phyloP scores from a whole-genome alignment of 1,140 invertebrate genomes.

The Ips nitidus region DNA sequence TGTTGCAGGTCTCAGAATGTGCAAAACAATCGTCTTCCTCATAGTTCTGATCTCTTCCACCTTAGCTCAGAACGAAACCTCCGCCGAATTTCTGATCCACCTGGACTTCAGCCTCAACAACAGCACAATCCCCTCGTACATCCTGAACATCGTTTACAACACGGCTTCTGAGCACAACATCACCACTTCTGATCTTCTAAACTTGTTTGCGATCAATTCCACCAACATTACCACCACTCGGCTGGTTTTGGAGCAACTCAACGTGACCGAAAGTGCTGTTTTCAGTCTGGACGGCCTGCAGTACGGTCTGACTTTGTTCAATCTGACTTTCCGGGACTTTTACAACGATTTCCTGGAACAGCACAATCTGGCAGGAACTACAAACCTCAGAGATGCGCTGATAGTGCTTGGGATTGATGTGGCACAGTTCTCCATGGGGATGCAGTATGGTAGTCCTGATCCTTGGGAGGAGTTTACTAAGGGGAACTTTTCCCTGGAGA shows the following conservation, averaged over 20 bases:
- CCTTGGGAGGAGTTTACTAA: slow-evolving; percentile 17
- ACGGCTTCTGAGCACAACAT: not conserved
- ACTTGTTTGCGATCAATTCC: slow-evolving; percentile 1
- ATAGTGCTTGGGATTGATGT: slow-evolving; percentile 11
- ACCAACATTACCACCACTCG: not conserved
- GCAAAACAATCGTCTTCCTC: too few relatives aligned
- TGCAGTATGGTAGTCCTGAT: slow-evolving; percentile 3
- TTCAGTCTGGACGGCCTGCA: slow-evolving; percentile 22
- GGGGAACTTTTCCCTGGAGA: slow-evolving; percentile 13
- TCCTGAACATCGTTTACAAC: slow-evolving; percentile 14
- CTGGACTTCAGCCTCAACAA: slow-evolving; percentile 9
- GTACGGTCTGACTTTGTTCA: slow-evolving; percentile 7
- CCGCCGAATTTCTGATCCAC: slow-evolving; percentile 10
- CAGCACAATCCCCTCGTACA: slow-evolving; percentile 8
- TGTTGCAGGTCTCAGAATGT: too few relatives aligned
- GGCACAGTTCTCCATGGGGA: not conserved
- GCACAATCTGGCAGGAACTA: slow-evolving; percentile 1
- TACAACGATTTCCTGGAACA: slow-evolving; percentile 6
- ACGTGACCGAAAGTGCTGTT: not conserved
- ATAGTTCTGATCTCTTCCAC: too few relatives aligned
- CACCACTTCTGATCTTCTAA: slow-evolving; percentile 7
- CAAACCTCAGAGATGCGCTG: slow-evolving; percentile 6
- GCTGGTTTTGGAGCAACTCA: slow-evolving; percentile 9
- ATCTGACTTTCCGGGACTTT: slow-evolving; percentile 15
- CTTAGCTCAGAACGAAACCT: not conserved